Evolutionary conservation across 1,140 invertebrate species (phyloP), one percentile per base, ranked within the genome.

Genomic region (Wasmannia auropunctata): DNA sequence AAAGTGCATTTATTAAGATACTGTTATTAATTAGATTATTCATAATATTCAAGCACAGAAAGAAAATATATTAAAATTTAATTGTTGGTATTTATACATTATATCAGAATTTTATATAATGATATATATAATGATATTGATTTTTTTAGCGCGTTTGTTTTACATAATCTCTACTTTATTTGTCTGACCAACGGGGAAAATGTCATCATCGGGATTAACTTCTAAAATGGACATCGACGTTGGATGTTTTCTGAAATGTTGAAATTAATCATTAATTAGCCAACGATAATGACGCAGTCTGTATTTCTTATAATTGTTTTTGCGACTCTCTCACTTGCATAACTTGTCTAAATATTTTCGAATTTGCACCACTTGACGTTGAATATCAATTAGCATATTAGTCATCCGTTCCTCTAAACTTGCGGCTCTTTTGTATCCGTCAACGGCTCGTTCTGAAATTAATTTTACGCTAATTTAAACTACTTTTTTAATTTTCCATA

Each of bases 311-410:
- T n/a, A 31, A 16, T 19, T 19, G 19, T 6, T 16, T n/a, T 56
- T 2, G 10, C 2, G 2, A 19, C 8, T 2, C n/a, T 28, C 37
- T 69, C 51, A 92, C 91, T 87, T 88, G 84, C 91, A 92, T 16
- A 91, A 60, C 51, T 70, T 88, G 10, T 88, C 75, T 22, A 90
- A 86, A 58, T 86, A 69, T 14, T 79, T 74, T 37, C 83, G 86
- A 63, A 91, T 84, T 6, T 77, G 63, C 14, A 25, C 19, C 7
- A 91, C 3, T 22, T 88, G 84, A 25, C 72, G 85, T 28, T 90
- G 81, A 0, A 89, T 56, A 6, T 87, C 56, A 7, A 72, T 22
- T 4, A 91, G 11, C 25, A 83, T 40, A 31, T 70, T 40, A 70
- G 6, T 81, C 22, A 81, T 81, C 16, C 22, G n/a, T 69, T 81